Percentiles rank a stretch among this genome's conserved stretches.
Evolutionary conservation across 1,140 invertebrate genomes (phyloP).

Genomic region (Drosophila seguyi): DNA sequence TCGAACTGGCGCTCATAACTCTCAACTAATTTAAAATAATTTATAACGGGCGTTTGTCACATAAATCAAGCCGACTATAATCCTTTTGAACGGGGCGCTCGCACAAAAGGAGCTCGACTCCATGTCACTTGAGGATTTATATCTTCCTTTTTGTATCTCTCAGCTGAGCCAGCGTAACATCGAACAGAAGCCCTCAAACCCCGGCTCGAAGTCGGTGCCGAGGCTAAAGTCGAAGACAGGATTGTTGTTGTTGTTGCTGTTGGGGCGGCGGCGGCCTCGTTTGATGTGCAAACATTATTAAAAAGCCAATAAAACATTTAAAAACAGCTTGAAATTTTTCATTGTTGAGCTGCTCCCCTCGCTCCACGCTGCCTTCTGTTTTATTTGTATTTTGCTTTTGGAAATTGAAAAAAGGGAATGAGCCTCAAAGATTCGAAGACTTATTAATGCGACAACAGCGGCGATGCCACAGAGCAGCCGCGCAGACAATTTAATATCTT

Average conservation of each 20-base stretch:
- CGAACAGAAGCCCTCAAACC: slow-evolving; percentile 52
- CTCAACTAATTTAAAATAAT: slow-evolving; percentile 77
- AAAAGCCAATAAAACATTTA: slow-evolving; percentile 84
- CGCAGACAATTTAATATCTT: slow-evolving; percentile 83
- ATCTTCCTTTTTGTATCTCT: slow-evolving; percentile 76
- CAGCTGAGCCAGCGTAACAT: slow-evolving; percentile 65
- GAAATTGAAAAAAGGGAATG: slow-evolving; percentile 65
- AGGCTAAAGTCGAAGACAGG: slow-evolving; percentile 26
- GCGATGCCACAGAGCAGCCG: slow-evolving; percentile 43
- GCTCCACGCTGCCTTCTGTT: slow-evolving; percentile 33
- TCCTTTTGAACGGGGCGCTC: slow-evolving; percentile 54
- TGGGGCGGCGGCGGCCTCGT: slow-evolving; percentile 62
- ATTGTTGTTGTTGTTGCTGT: slow-evolving; percentile 3
- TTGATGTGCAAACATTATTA: slow-evolving; percentile 82
- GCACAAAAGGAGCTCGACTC: slow-evolving; percentile 70
- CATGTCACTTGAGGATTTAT: slow-evolving; percentile 81
- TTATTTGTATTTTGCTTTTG: slow-evolving; percentile 53
- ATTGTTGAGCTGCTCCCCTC: slow-evolving; percentile 64
- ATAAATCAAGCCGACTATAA: slow-evolving; percentile 77
- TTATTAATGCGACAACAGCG: slow-evolving; percentile 77
- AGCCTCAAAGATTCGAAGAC: slow-evolving; percentile 54
- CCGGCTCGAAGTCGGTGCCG: slow-evolving; percentile 8
- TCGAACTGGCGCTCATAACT: slow-evolving; percentile 65
- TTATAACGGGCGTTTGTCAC: slow-evolving; percentile 69
- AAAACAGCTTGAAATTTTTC: slow-evolving; percentile 83